phyloP scores from a whole-genome alignment of 2,797 vertebrate genomes.

The Enteromius trimaculatus region DNA sequence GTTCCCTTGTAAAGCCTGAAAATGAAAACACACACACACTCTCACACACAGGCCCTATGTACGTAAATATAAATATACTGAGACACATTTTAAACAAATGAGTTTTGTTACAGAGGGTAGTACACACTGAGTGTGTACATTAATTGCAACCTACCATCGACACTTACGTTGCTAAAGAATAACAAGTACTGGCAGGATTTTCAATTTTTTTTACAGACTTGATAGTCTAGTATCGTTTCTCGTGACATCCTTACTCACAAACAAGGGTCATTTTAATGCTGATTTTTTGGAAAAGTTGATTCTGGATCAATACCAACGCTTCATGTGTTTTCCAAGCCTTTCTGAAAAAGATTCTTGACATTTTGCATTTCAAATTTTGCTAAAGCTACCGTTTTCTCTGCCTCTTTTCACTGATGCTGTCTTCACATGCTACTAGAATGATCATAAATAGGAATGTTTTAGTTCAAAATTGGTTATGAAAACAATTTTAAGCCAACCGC shows the following conservation, averaged over 20 bases:
- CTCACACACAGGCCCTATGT: not conserved
- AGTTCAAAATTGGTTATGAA: not conserved
- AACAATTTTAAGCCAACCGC: not conserved
- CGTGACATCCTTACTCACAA: not conserved
- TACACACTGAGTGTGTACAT: not conserved
- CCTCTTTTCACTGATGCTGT: too few species aligned
- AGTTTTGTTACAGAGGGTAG: slow-evolving; percentile 16
- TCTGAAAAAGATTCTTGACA: too few species aligned
- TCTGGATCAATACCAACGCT: not conserved
- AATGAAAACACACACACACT: slow-evolving; percentile 3
- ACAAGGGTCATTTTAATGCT: not conserved
- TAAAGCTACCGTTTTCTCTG: too few species aligned
- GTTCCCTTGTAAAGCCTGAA: slow-evolving; percentile 46
- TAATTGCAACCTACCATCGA: too few species aligned
- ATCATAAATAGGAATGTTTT: not conserved
- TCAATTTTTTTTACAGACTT: too few species aligned
- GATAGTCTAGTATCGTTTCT: too few species aligned
- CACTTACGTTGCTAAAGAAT: too few species aligned
- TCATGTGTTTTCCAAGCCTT: not conserved
- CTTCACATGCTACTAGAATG: not conserved
- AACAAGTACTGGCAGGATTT: too few species aligned
- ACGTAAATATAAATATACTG: not conserved
- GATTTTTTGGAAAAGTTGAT: not conserved
- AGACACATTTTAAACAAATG: not conserved
- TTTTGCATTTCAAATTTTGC: too few species aligned